Evolutionary conservation across 2,888 invertebrate genomes (phyloP).

Genomic region (Eupelmus urozonus): DNA sequence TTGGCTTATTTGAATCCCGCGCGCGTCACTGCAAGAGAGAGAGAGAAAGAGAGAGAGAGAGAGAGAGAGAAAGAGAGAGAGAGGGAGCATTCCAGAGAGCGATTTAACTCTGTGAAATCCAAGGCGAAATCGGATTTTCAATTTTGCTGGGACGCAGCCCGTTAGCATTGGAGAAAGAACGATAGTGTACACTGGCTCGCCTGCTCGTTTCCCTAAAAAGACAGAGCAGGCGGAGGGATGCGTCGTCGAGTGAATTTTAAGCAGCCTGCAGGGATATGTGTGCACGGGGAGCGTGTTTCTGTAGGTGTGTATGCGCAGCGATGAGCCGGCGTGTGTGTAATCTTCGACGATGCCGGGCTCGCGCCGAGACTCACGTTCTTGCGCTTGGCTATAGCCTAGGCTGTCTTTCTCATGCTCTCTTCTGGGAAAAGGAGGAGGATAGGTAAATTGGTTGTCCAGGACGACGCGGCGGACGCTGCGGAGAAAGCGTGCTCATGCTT

Average conservation of each 20-base stretch:
- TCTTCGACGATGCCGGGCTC: background rate
- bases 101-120: slow-evolving; percentile 65
- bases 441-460: slow-evolving; percentile 23
- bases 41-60: background rate
- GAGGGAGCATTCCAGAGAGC: slow-evolving; percentile 29
- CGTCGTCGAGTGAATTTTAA: slow-evolving; percentile 73
- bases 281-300: slow-evolving; percentile 59
- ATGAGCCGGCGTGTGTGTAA: slow-evolving; percentile 30
- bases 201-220: slow-evolving; percentile 33
- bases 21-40: slow-evolving; percentile 39
- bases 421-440: background rate
- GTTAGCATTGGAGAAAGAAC: slow-evolving; percentile 21
- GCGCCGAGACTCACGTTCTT: background rate
- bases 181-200: slow-evolving; percentile 39
- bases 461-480: background rate
- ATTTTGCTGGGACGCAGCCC: slow-evolving; percentile 64
- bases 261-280: slow-evolving; percentile 63
- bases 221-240: slow-evolving; percentile 59
- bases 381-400: too few species aligned
- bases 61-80: too few species aligned
- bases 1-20: slow-evolving; percentile 52
- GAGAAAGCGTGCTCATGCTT: background rate
- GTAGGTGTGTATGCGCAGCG: slow-evolving; percentile 48
- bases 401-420: too few species aligned
- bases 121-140: slow-evolving; percentile 72